Conservation (phyloP, 2,888 invertebrate genomes). For the Apotomis turbidana region DNA sequence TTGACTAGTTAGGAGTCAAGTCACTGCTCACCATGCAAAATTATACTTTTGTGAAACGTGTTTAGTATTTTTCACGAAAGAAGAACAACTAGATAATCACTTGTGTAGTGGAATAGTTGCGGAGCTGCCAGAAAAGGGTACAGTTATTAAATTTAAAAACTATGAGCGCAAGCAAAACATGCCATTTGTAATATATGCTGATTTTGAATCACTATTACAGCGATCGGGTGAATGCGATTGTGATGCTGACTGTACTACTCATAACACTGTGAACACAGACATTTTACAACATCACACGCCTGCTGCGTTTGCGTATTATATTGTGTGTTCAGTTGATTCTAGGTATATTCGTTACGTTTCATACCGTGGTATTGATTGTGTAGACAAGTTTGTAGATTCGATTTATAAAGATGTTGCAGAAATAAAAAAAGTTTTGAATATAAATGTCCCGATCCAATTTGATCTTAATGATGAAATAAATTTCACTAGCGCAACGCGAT, state of each 20-base stretch:
- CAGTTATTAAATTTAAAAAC: slow-evolving; percentile 37
- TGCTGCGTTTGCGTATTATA: slow-evolving; percentile 26
- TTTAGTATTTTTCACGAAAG: slow-evolving; percentile 25
- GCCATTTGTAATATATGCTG: slow-evolving; percentile 11
- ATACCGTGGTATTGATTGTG: slow-evolving; percentile 26
- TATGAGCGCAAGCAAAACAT: slow-evolving; percentile 40
- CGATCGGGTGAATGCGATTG: slow-evolving; percentile 11
- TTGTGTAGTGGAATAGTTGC: slow-evolving; percentile 24
- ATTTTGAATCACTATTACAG: slow-evolving; percentile 35
- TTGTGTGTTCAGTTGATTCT: slow-evolving; percentile 3
- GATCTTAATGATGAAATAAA: slow-evolving; percentile 6
- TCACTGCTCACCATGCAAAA: slow-evolving; percentile 5
- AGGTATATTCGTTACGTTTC: slow-evolving; percentile 16
- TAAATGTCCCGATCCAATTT: slow-evolving; percentile 13
- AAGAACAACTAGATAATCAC: slow-evolving; percentile 22
- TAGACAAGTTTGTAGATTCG: slow-evolving; percentile 15
- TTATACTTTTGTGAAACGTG: slow-evolving; percentile 22
- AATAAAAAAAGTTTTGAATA: slow-evolving; percentile 10
- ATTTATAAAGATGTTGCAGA: slow-evolving; percentile 17
- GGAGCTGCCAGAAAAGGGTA: slow-evolving; percentile 29
- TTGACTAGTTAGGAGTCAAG: background rate
- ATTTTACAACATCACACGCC: slow-evolving; percentile 12
- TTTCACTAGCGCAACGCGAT: too few relatives aligned
- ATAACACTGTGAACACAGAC: background rate
- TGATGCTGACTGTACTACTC: background rate